phyloP scores from a whole-genome alignment of 2,888 invertebrate species.

The Calliphora vomitoria region DNA sequence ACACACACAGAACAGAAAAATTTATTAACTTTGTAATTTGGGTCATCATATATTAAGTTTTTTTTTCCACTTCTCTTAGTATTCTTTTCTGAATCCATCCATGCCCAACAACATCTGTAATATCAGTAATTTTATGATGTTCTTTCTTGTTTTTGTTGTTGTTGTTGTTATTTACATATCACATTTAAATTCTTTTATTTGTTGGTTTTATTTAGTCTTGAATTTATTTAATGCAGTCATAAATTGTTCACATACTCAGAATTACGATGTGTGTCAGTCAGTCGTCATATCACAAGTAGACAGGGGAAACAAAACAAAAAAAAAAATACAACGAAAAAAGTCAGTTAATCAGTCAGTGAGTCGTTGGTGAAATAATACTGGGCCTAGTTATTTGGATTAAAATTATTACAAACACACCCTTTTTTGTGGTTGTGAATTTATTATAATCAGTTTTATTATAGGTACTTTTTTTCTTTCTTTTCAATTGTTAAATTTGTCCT shows the following conservation, averaged over 20 bases:
- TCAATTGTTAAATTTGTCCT: not conserved
- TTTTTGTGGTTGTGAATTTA: not conserved
- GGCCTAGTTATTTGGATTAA: conserved; percentile 9
- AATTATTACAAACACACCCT: not conserved
- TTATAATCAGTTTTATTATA: not conserved
- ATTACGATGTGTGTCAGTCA: conserved; percentile 47
- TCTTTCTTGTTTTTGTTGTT: not conserved
- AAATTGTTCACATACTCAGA: conserved; percentile 48
- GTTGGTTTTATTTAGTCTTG: conserved; percentile 39
- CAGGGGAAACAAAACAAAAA: not conserved
- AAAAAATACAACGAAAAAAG: no score
- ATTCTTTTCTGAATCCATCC: conserved; percentile 18
- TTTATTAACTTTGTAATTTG: conserved; percentile 80
- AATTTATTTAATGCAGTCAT: conserved; percentile 58
- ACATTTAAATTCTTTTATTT: conserved; percentile 41
- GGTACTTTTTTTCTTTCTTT: not conserved
- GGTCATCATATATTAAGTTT: conserved; percentile 76
- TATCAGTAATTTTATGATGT: conserved; percentile 41
- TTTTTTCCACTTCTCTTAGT: not conserved
- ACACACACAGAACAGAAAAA: conserved; percentile 34
- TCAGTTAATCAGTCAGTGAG: conserved; percentile 5
- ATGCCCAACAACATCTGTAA: conserved; percentile 35
- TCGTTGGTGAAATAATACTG: not conserved
- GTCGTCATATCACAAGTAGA: conserved; percentile 5
- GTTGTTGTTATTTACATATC: conserved; percentile 41